Conservation (phyloP, 1,140 invertebrate species). For the Hyphantria cunea region DNA sequence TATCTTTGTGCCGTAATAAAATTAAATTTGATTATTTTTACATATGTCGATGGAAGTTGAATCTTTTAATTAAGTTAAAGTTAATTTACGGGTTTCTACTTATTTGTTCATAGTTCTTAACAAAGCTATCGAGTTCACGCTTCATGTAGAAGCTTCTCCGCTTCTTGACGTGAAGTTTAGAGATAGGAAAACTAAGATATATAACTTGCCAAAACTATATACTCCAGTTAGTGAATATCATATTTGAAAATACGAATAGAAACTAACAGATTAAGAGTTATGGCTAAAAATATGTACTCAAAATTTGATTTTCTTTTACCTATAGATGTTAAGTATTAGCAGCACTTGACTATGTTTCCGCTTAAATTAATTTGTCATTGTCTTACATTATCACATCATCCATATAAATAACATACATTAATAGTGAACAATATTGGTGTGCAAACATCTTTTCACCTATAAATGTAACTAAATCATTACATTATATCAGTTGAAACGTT, state of each 20-base stretch:
- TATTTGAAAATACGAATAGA: background rate
- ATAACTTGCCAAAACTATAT: background rate
- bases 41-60: no score
- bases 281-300: no score
- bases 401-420: conserved; percentile 19
- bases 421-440: conserved; percentile 10
- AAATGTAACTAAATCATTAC: conserved; percentile 12
- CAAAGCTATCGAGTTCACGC: conserved; percentile 19
- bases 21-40: no score
- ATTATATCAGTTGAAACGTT: conserved; percentile 9
- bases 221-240: no score
- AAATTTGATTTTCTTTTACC: no score
- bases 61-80: no score
- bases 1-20: no score
- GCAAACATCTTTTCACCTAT: conserved; percentile 11
- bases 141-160: conserved; percentile 1
- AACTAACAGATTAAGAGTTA: no score
- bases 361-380: no score
- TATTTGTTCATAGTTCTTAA: background rate
- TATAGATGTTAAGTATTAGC: no score
- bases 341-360: no score
- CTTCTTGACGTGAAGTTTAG: conserved; percentile 11
- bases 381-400: conserved; percentile 4
- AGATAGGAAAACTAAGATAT: conserved; percentile 25
- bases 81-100: no score